These are phyloP conservation scores for Nipponacmea schrenckii DNA, from an alignment of 2,888 invertebrate species.

Conservation along the genomic window DNA sequence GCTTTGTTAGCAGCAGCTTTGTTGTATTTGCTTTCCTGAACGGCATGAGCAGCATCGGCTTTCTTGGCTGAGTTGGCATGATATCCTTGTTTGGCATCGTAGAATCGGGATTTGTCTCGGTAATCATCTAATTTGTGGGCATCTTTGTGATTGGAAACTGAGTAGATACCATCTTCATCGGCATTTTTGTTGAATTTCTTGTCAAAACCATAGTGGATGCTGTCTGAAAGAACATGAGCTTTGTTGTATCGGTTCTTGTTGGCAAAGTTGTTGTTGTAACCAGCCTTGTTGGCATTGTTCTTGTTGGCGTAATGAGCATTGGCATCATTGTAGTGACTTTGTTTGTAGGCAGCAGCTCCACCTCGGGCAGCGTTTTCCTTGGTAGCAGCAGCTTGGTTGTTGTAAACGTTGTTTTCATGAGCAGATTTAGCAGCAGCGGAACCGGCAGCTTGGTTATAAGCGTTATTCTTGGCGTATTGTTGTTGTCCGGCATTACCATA, in stretches of 20 bases:
- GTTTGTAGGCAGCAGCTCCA: not conserved
- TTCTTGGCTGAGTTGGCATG: constrained; percentile 24
- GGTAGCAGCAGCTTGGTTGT: not conserved
- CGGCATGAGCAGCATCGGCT: constrained; percentile 25
- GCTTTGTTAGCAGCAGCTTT: constrained; percentile 29
- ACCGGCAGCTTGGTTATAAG: constrained; percentile 1
- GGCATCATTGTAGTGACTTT: not conserved
- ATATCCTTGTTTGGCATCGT: constrained; percentile 21
- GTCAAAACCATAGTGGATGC: constrained; percentile 28
- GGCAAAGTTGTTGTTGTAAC: constrained; percentile 28
- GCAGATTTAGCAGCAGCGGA: constrained; percentile 1
- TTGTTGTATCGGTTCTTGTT: constrained; percentile 29
- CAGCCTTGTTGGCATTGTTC: constrained; percentile 23
- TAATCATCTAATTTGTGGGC: constrained; percentile 25
- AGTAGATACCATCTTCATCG: constrained; percentile 18
- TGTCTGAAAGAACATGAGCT: constrained; percentile 26
- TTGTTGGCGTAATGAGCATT: constrained; percentile 14
- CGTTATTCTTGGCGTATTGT: not conserved
- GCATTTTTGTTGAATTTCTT: constrained; percentile 29
- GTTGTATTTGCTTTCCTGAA: constrained; percentile 29
- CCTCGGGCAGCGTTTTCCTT: constrained; percentile 2
- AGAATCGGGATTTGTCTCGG: constrained; percentile 26
- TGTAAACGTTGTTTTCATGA: not conserved
- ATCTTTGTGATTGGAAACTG: constrained; percentile 27
- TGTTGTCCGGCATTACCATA: constrained; percentile 1